Evolutionary conservation across 2,888 invertebrate genomes (phyloP), one percentile per base, ranked within the genome.

Genomic region (Pardosa pseudoannulata): DNA sequence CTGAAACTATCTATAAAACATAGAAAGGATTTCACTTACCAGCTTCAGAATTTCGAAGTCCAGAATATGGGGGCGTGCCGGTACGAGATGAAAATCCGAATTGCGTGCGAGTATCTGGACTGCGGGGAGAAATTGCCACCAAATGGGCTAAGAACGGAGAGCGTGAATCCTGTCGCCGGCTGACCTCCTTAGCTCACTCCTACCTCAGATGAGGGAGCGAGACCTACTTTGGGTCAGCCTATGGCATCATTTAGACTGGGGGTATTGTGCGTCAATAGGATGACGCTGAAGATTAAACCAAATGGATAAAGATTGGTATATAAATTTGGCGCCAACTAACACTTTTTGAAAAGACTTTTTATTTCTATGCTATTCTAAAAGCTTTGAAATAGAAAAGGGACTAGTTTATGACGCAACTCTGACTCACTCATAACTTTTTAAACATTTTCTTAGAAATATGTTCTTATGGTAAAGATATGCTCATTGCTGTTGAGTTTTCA

Each of bases 101-200:
- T 46, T 56, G 56, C 23, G 56, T 23, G 56, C 56, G 16, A 56
- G 56, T 23, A 56, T 19, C 56, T 23, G 46, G 46, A 46, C 46
- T 46, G 56, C 11, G 56, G 56, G 56, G 56, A 23, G 23, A 56
- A 56, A 56, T 56, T 56, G 56, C 56, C 56, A 56, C 56, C 56
- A 56, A 56, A 56, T 56, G 56, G 56, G 56, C 56, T 16, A 23
- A 56, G 56, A 56, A 56, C 56, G 56, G 23, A 23, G 56, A 56
- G 56, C 56, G 56, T 56, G 56, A 56, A 56, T 56, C 56, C 56
- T 56, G 56, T 56, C 56, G 56, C 56, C 56, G 56, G 56, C 56
- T 56, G 56, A 56, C 56, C 56, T 56, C 56, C 56, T 56, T 56
- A 56, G 56, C 23, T 23, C 16, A 9, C 41, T 46, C 16, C 41